Evolutionary conservation across 2,113 vertebrate species (phyloP).

Genomic region (Indicator maculatus): DNA sequence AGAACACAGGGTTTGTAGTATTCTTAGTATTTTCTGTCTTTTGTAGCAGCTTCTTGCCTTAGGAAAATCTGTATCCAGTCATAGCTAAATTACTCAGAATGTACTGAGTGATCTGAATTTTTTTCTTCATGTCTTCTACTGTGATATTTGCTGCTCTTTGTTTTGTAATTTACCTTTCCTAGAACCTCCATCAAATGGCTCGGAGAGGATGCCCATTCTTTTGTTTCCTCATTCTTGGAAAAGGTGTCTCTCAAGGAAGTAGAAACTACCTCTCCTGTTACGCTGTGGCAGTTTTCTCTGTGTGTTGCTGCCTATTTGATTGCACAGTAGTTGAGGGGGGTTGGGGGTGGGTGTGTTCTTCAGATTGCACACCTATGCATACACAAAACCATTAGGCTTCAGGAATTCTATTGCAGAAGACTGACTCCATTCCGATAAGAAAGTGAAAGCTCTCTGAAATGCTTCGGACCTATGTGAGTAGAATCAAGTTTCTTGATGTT

Average conservation of each 20-base stretch:
- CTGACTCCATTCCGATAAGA: not conserved
- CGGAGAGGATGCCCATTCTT: not conserved
- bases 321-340: not conserved
- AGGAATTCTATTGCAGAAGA: not conserved
- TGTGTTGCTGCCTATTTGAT: not conserved
- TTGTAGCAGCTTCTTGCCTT: not conserved
- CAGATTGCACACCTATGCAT: not conserved
- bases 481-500: constrained; percentile 13
- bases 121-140: not conserved
- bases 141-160: not conserved
- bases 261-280: not conserved
- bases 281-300: not conserved
- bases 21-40: not conserved
- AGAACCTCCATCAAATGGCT: not conserved
- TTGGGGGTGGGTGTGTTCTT: not conserved
- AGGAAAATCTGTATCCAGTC: not conserved
- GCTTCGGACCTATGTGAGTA: not conserved
- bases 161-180: not conserved
- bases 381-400: not conserved
- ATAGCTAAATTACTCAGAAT: not conserved
- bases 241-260: not conserved
- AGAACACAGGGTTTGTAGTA: not conserved
- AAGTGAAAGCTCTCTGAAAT: not conserved
- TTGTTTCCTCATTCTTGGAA: not conserved
- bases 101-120: not conserved